Conservation (phyloP, 2,113 vertebrate species). For the Amazona vittata region DNA sequence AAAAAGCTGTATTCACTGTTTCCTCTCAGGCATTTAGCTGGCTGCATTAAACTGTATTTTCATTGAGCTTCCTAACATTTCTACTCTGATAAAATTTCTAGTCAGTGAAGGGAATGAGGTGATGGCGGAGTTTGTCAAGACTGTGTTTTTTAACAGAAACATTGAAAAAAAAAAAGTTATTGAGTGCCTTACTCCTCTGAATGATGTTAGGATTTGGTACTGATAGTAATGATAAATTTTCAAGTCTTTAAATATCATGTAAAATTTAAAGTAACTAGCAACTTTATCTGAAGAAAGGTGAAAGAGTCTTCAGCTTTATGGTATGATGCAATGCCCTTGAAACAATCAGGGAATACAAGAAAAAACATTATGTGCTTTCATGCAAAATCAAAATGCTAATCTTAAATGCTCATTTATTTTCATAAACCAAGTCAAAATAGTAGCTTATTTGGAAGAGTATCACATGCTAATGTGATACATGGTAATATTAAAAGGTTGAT, state of each 20-base stretch:
- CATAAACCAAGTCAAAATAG: neutral
- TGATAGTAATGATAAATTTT: neutral
- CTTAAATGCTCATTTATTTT: slow-evolving; percentile 30
- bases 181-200: neutral
- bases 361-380: neutral
- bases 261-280: slow-evolving; percentile 14
- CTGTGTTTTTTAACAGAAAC: slow-evolving; percentile 12
- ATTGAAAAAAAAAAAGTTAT: neutral
- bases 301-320: neutral
- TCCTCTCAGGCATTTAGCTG: slow-evolving; percentile 80
- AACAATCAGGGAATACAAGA: neutral
- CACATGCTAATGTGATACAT: neutral
- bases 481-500: slow-evolving; percentile 36
- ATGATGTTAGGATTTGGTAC: neutral
- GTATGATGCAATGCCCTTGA: neutral
- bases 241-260: neutral
- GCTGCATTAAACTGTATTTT: slow-evolving; percentile 79
- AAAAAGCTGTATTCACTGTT: slow-evolving; percentile 73
- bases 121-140: slow-evolving; percentile 18
- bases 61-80: slow-evolving; percentile 73
- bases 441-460: neutral
- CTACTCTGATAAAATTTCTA: slow-evolving; percentile 71
- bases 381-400: slow-evolving; percentile 41
- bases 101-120: slow-evolving; percentile 37
- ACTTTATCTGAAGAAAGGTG: neutral